A percentile compares a stretch with the other conserved stretches of the same genome.
Evolutionary conservation across 2,888 invertebrate species (phyloP).

Genomic region (Syritta pipiens): DNA sequence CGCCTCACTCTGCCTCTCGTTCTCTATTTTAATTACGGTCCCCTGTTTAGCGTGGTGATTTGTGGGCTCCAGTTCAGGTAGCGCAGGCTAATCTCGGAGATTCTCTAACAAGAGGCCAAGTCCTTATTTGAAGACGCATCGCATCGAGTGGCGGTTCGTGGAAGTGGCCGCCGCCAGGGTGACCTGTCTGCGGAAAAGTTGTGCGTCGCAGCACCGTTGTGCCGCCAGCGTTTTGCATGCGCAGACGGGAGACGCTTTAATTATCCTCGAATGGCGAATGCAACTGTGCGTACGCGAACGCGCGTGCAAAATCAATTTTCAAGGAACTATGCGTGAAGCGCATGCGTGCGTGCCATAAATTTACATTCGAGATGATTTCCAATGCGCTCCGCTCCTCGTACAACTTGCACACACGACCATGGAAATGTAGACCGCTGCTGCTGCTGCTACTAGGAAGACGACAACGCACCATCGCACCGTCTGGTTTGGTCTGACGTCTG

Average conservation of each 20-base stretch:
- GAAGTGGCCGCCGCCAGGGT: slow-evolving; percentile 15
- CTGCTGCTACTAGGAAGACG: slow-evolving; percentile 69
- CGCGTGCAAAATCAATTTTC: slow-evolving; percentile 61
- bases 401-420: too few relatives aligned
- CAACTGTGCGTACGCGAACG: slow-evolving; percentile 58
- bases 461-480: slow-evolving; percentile 56
- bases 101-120: slow-evolving; percentile 60
- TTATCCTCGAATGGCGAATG: slow-evolving; percentile 53
- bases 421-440: slow-evolving; percentile 61
- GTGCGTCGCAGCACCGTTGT: slow-evolving; percentile 44
- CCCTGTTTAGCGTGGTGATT: slow-evolving; percentile 54
- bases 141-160: slow-evolving; percentile 18
- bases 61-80: slow-evolving; percentile 54
- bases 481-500: slow-evolving; percentile 18
- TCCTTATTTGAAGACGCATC: slow-evolving; percentile 51
- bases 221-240: slow-evolving; percentile 58
- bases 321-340: slow-evolving; percentile 67
- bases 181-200: slow-evolving; percentile 50
- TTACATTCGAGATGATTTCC: slow-evolving; percentile 68
- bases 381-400: slow-evolving; percentile 45
- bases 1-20: not conserved
- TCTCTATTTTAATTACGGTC: slow-evolving; percentile 60
- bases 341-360: slow-evolving; percentile 69
- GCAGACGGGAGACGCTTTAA: slow-evolving; percentile 62
- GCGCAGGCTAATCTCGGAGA: slow-evolving; percentile 42